Evolutionary conservation across 2,888 invertebrate species (phyloP).

Genomic region (Hypselothyrea guttata): DNA sequence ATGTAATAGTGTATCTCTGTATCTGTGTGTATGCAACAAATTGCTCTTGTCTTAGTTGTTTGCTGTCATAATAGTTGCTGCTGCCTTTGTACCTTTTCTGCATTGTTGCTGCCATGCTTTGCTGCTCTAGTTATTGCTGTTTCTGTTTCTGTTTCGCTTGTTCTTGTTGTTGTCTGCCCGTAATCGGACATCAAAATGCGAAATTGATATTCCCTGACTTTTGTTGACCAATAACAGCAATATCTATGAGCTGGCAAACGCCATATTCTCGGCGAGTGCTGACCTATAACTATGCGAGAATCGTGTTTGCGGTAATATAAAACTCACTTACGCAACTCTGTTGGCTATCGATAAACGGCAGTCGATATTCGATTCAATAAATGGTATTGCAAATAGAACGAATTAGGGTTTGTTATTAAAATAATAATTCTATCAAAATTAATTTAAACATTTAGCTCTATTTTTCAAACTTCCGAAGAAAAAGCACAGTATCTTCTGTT

Average conservation of each 20-base stretch:
- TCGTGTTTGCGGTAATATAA: no score
- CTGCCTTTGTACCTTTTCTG: conserved; percentile 57
- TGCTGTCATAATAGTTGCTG: conserved; percentile 70
- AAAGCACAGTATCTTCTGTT: no score
- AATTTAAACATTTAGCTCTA: no score
- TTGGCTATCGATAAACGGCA: no score
- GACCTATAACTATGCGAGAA: background rate
- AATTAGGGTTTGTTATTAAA: no score
- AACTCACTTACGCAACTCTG: no score
- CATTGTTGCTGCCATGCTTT: conserved; percentile 53
- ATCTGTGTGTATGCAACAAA: conserved; percentile 60
- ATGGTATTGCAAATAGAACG: no score
- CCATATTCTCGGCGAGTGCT: conserved; percentile 30
- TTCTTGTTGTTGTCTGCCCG: conserved; percentile 40
- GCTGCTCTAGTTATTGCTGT: conserved; percentile 68
- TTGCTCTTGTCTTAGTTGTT: conserved; percentile 64
- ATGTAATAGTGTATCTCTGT: conserved; percentile 21
- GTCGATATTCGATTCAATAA: no score
- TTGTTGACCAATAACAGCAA: conserved; percentile 65
- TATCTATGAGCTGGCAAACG: conserved; percentile 25
- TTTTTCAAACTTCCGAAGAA: no score
- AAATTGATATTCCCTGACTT: conserved; percentile 67
- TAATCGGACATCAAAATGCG: conserved; percentile 74
- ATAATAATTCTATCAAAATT: no score
- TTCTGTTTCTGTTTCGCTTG: conserved; percentile 32